Conservation (phyloP, 2,888 invertebrate species). For the Hydrotaea diabolus region DNA sequence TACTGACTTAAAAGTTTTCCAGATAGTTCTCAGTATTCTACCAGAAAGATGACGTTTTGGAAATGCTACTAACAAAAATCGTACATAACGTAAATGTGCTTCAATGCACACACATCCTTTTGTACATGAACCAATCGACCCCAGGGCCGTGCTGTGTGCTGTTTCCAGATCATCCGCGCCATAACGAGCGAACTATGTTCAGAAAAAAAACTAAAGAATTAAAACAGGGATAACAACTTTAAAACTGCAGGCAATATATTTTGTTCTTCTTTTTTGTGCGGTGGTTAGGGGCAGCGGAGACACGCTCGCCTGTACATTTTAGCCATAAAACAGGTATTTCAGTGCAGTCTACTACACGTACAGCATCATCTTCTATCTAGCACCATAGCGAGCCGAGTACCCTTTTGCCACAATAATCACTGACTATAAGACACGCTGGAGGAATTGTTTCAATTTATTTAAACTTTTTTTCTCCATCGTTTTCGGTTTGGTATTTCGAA, state of each 20-base stretch:
- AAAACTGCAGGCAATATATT: slow-evolving; percentile 37
- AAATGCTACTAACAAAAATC: no score
- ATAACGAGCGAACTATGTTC: slow-evolving; percentile 40
- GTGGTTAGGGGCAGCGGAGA: no score
- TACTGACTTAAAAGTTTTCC: no score
- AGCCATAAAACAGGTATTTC: slow-evolving; percentile 30
- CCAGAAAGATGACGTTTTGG: no score
- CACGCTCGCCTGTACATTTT: neutral
- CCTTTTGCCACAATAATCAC: neutral
- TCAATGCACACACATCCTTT: no score
- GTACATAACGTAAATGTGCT: no score
- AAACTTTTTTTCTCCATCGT: slow-evolving; percentile 32
- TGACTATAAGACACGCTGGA: neutral
- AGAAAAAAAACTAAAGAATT: slow-evolving; percentile 9
- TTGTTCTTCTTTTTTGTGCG: neutral
- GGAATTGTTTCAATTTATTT: slow-evolving; percentile 64
- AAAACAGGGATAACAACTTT: slow-evolving; percentile 10
- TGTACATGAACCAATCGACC: no score
- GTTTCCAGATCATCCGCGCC: no score
- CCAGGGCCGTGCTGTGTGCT: no score
- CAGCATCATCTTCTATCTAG: slow-evolving; percentile 29
- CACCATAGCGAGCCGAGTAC: slow-evolving; percentile 6
- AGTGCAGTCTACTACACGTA: neutral
- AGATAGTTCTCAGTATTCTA: no score
- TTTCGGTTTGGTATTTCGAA: slow-evolving; percentile 60